Evolutionary conservation across 2,797 vertebrate genomes (phyloP), one percentile per base, ranked within the genome.

Genomic region (Pangasius djambal): DNA sequence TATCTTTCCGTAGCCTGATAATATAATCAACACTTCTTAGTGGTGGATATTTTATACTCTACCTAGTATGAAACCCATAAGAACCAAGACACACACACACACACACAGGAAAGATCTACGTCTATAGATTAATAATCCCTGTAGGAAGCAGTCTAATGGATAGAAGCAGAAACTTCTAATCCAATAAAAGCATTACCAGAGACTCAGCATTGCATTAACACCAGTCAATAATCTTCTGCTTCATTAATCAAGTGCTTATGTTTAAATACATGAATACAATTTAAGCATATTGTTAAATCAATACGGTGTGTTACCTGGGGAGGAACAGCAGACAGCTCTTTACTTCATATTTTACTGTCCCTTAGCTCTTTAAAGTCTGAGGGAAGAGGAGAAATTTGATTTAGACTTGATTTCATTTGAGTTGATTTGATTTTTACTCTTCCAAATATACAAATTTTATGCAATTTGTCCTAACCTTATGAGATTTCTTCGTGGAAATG

Each of bases 91-190:
- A 77, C 57, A 81, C 44, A 67, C n/a, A 40, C 37, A 69, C 7
- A 83, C 3, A 18, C 12, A 34, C 31, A 67, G 57, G 81, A 22
- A 48, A 59, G 85, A 37, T 55, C 44, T 48, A 15, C 15, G 6
- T 86, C 89, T 92, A 89, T 89, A 89, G 90, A 90, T 91, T 94
- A 93, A 94, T 94, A 90, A 93, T 93, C 91, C 92, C 88, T 78
- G 92, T 89, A 90, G 92, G 93, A 94, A 95, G 90, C 69, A 93
- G 91, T 90, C 88, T 94, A 94, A 95, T 93, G 93, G 91, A 90
- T 89, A 88, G 88, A 90, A 88, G 84, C 91, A 87, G 87, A 90
- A 89, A 85, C 83, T 78, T 83, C 88, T 90, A 90, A 92, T 89
- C 89, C 93, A 93, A 94, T 92, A 93, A 93, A 94, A 87, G 89